Evolutionary conservation across 2,797 vertebrate genomes (phyloP).

Genomic region (Sandelia bainsii): DNA sequence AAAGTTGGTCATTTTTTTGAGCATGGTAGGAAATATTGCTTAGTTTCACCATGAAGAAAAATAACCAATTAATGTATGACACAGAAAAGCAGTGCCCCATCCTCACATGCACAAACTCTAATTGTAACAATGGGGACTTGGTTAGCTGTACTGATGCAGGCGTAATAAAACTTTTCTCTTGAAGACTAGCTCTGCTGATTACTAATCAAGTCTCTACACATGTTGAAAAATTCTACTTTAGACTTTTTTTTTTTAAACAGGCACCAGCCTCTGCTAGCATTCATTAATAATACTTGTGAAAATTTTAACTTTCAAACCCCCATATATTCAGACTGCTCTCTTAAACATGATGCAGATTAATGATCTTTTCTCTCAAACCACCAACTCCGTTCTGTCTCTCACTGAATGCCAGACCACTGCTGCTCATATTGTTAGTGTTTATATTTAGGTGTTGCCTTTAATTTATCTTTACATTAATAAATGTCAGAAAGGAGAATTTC

Average conservation of each 20-base stretch:
- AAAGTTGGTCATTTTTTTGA: neutral
- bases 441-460: constrained; percentile 11
- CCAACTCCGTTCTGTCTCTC: constrained; percentile 10
- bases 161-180: constrained; percentile 24
- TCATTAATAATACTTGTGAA: constrained; percentile 52
- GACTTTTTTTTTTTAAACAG: constrained; percentile 18
- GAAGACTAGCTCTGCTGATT: constrained; percentile 52
- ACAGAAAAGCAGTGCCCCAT: constrained; percentile 5
- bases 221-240: constrained; percentile 36
- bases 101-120: constrained; percentile 4
- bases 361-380: constrained; percentile 8
- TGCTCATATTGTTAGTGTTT: constrained; percentile 16
- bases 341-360: constrained; percentile 47
- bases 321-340: constrained; percentile 23
- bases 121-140: constrained; percentile 23
- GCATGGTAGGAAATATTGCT: neutral
- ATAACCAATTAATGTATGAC: constrained; percentile 4
- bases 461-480: constrained; percentile 20
- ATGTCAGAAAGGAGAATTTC: neutral
- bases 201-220: constrained; percentile 59
- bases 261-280: constrained; percentile 9
- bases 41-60: constrained; percentile 11
- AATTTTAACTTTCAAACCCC: constrained; percentile 28
- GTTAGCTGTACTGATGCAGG: constrained; percentile 11
- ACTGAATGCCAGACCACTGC: constrained; percentile 6